A percentile compares a stretch with the other conserved stretches of the same genome.
These are phyloP conservation scores for Acromyrmex echinatior DNA, from an alignment of 1,140 invertebrate genomes.

Conservation along the genomic window DNA sequence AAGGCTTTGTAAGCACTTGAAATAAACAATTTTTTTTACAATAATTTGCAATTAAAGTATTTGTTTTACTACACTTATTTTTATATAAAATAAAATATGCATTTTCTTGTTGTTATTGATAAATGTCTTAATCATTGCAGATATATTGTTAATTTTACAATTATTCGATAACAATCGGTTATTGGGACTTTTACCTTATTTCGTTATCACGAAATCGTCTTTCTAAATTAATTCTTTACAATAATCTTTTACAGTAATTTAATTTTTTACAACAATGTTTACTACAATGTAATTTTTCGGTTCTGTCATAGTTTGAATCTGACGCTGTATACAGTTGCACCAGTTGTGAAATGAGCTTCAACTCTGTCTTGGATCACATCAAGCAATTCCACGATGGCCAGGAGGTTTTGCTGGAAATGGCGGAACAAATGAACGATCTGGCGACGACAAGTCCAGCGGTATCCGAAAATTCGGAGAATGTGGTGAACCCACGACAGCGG, in stretches of 20 bases:
- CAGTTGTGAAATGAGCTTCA: slow-evolving; percentile 89
- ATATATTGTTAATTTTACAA: too few relatives aligned
- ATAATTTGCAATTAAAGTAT: too few relatives aligned
- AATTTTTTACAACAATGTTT: neutral
- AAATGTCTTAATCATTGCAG: too few relatives aligned
- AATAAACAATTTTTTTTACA: too few relatives aligned
- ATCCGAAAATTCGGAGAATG: slow-evolving; percentile 65
- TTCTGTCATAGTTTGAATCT: slow-evolving; percentile 74
- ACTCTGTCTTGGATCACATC: slow-evolving; percentile 89
- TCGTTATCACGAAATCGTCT: too few relatives aligned
- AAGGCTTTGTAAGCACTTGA: too few relatives aligned
- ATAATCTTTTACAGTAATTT: neutral
- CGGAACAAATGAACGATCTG: slow-evolving; percentile 79
- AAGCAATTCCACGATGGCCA: slow-evolving; percentile 89
- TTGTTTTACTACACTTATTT: too few relatives aligned
- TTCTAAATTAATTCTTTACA: neutral
- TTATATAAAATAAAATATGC: too few relatives aligned
- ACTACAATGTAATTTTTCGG: neutral
- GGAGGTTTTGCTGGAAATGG: slow-evolving; percentile 89
- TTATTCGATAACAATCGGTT: too few relatives aligned
- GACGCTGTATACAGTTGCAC: slow-evolving; percentile 88
- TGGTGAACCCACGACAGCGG: slow-evolving; percentile 68
- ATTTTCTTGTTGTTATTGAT: too few relatives aligned
- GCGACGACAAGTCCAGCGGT: slow-evolving; percentile 48
- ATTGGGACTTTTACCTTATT: too few relatives aligned